Evolutionary conservation across 92 coral and sea anemone genomes (phyloP).

Genomic region (Phenganax stokvisi): DNA sequence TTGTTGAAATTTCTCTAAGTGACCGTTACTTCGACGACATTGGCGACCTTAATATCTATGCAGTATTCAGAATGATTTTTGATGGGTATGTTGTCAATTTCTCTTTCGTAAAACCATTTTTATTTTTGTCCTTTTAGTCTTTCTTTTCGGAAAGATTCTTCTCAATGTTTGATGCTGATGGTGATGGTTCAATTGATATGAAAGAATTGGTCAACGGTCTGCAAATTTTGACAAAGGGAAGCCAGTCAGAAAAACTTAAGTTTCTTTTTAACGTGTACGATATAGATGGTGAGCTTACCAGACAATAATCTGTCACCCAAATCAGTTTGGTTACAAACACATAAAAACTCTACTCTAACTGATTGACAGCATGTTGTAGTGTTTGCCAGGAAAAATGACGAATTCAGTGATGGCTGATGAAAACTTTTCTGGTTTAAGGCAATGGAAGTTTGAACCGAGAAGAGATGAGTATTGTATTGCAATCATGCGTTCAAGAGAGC

Average conservation of each 20-base stretch:
- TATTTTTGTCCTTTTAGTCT: not conserved
- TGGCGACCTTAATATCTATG: too few species aligned
- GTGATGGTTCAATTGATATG: slow-evolving; percentile 27
- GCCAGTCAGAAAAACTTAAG: slow-evolving; percentile 17
- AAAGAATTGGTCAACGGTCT: slow-evolving; percentile 26
- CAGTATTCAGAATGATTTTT: too few species aligned
- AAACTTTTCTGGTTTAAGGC: not conserved
- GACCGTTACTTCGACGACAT: too few species aligned
- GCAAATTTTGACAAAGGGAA: slow-evolving; percentile 30
- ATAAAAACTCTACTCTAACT: too few species aligned
- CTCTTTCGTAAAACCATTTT: not conserved
- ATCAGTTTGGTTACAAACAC: too few species aligned
- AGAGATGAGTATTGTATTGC: slow-evolving; percentile 13
- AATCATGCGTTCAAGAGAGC: slow-evolving; percentile 27
- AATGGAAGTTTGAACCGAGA: slow-evolving; percentile 5
- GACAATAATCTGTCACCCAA: not conserved
- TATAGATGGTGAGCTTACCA: slow-evolving; percentile 22
- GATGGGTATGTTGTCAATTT: too few species aligned
- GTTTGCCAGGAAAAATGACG: too few species aligned
- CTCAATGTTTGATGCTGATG: slow-evolving; percentile 24
- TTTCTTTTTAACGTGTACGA: slow-evolving; percentile 34
- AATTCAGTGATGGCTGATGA: not conserved
- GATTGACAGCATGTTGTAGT: too few species aligned
- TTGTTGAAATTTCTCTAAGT: not conserved
- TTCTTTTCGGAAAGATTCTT: slow-evolving; percentile 24